Evolutionary conservation across 1,140 invertebrate species (phyloP).

Genomic region (Brachionus manjavacas): DNA sequence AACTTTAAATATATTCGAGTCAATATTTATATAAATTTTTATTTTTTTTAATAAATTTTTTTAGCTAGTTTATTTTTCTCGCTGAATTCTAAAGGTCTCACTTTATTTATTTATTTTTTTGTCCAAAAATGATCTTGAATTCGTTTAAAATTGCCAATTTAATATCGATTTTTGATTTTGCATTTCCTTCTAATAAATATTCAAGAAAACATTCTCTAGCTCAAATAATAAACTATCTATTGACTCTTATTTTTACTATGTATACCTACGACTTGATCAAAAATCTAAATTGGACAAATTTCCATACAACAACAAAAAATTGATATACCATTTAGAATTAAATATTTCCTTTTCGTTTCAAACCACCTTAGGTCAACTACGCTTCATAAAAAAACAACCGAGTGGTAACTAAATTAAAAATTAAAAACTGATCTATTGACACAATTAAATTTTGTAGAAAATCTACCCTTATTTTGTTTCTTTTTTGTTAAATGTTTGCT

Average conservation of each 20-base stretch:
- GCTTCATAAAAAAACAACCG: background rate
- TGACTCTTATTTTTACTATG: background rate
- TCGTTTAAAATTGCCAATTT: background rate
- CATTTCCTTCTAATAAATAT: background rate
- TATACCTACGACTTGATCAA: background rate
- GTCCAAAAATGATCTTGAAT: slow-evolving; percentile 23
- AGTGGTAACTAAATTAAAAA: background rate
- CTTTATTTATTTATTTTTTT: background rate
- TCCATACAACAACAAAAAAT: background rate
- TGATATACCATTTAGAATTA: background rate
- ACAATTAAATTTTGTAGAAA: slow-evolving; percentile 21
- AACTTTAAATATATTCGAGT: background rate
- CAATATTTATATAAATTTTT: slow-evolving; percentile 11
- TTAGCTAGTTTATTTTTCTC: slow-evolving; percentile 11
- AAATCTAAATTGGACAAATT: background rate
- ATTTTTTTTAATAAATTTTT: background rate
- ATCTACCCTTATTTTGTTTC: slow-evolving; percentile 23
- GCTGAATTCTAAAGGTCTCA: slow-evolving; percentile 6
- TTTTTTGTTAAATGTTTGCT: slow-evolving; percentile 8
- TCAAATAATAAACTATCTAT: background rate
- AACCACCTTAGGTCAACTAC: background rate
- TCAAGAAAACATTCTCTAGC: background rate
- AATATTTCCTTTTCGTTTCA: background rate
- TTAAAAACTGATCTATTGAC: slow-evolving; percentile 24
- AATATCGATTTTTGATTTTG: slow-evolving; percentile 5